Conservation (phyloP, 2,888 invertebrate species). For the Philhelius pedissequus region DNA sequence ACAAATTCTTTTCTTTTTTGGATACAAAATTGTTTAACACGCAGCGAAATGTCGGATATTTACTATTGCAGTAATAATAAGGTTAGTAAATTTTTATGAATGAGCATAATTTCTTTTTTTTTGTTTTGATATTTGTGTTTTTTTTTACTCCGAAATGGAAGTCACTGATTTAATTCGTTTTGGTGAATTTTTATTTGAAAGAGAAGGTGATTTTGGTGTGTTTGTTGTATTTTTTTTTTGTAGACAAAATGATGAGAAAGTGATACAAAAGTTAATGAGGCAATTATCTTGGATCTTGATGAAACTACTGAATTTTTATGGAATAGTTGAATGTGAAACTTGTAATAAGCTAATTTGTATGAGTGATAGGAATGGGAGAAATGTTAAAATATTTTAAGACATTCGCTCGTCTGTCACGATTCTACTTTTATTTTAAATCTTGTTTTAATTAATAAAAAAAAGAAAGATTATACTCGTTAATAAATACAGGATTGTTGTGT, state of each 20-base stretch:
- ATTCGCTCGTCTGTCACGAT: not conserved
- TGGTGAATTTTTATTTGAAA: slow-evolving; percentile 13
- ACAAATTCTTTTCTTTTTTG: slow-evolving; percentile 9
- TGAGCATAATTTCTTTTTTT: slow-evolving; percentile 9
- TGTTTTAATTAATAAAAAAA: not conserved
- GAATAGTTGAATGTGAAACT: not conserved
- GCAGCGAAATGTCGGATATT: slow-evolving; percentile 63
- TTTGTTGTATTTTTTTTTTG: not conserved
- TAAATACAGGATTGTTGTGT: not conserved
- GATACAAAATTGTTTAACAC: slow-evolving; percentile 44
- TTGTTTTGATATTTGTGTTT: slow-evolving; percentile 24
- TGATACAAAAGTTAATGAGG: slow-evolving; percentile 17
- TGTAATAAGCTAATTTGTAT: not conserved
- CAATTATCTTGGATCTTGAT: not conserved
- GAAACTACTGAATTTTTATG: not conserved
- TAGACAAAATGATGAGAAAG: slow-evolving; percentile 11
- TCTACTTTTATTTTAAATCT: not conserved
- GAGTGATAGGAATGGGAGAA: not conserved
- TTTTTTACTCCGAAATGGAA: not conserved
- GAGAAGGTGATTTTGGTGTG: slow-evolving; percentile 43
- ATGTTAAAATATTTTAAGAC: not conserved
- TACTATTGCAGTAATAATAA: slow-evolving; percentile 65
- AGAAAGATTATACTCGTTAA: not conserved
- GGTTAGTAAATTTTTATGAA: slow-evolving; percentile 38
- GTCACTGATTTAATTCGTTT: slow-evolving; percentile 3